Percentiles rank a stretch among this genome's conserved stretches.
phyloP scores from a whole-genome alignment of 2,113 vertebrate species.

The Rostratula benghalensis region DNA sequence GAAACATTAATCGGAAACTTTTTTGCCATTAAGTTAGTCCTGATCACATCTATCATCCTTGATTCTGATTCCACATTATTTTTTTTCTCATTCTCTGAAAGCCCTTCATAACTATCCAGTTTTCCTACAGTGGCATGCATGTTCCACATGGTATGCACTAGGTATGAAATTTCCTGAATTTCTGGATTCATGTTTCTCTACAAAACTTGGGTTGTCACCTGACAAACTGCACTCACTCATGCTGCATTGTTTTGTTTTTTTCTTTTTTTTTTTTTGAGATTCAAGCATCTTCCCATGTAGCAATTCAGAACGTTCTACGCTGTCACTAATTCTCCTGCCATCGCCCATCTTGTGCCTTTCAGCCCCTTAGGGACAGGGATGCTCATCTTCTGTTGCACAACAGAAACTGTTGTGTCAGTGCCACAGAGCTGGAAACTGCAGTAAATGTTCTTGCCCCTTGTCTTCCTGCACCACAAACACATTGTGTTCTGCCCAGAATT shows the following conservation, averaged over 20 bases:
- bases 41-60: background rate
- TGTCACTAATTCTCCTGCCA: background rate
- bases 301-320: background rate
- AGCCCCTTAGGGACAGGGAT: background rate
- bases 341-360: background rate
- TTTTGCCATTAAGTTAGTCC: background rate
- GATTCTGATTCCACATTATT: background rate
- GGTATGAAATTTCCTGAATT: background rate
- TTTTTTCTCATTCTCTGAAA: background rate
- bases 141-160: background rate
- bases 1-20: fast-evolving
- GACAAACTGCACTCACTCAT: background rate
- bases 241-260: background rate
- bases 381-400: background rate
- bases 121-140: background rate
- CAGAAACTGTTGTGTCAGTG: background rate
- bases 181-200: background rate
- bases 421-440: background rate
- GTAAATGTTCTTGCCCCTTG: background rate
- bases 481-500: background rate
- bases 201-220: background rate
- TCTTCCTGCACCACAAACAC: background rate
- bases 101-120: background rate
- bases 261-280: background rate
- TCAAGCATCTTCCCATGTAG: background rate